Conservation (phyloP, 2,888 invertebrate species). For the Eustalomyia histrio region DNA sequence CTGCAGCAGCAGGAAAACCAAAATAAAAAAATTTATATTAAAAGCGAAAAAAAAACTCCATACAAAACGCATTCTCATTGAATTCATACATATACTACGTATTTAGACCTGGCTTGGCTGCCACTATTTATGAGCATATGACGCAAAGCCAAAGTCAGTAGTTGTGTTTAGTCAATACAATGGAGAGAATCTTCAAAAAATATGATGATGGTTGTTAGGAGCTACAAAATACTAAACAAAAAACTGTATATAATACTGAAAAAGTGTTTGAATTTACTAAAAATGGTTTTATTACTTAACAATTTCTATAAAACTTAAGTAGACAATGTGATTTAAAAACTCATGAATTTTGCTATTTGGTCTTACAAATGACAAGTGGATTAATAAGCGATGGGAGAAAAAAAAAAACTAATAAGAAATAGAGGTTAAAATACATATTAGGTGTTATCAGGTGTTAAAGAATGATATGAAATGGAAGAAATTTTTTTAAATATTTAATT, state of each 20-base stretch:
- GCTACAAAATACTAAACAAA: neutral
- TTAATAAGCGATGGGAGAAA: constrained; percentile 24
- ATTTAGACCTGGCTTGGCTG: constrained; percentile 21
- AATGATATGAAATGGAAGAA: neutral
- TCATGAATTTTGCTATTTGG: constrained; percentile 59
- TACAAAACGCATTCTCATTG: constrained; percentile 30
- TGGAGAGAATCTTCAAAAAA: constrained; percentile 30
- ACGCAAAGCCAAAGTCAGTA: constrained; percentile 36
- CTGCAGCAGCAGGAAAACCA: neutral
- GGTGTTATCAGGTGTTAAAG: constrained; percentile 30
- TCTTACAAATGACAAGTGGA: constrained; percentile 57
- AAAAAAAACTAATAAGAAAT: neutral
- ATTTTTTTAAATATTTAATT: too few relatives aligned
- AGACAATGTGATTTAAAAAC: constrained; percentile 64
- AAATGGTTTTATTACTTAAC: constrained; percentile 64
- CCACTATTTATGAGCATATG: constrained; percentile 63
- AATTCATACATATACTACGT: neutral
- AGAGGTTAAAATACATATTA: constrained; percentile 6
- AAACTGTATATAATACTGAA: constrained; percentile 17
- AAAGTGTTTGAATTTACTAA: constrained; percentile 59
- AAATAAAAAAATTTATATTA: neutral
- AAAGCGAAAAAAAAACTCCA: neutral
- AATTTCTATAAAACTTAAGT: constrained; percentile 58
- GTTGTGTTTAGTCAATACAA: constrained; percentile 5
- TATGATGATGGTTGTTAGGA: constrained; percentile 39